Evolutionary conservation across 1,140 invertebrate genomes (phyloP).

Genomic region (Drosophila nebulosa): DNA sequence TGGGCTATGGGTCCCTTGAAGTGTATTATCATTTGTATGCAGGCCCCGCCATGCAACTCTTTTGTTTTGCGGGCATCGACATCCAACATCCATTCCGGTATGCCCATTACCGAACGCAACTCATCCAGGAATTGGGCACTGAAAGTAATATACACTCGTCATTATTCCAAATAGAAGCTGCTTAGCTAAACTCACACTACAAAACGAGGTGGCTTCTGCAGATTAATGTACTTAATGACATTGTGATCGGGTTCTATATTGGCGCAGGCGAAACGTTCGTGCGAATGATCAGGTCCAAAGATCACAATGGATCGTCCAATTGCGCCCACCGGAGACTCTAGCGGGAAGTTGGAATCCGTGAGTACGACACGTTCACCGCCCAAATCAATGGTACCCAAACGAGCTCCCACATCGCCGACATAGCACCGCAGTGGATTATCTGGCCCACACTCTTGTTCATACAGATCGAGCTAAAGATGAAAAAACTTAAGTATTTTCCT

Average conservation of each 20-base stretch:
- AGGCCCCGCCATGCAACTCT: slow-evolving; percentile 88
- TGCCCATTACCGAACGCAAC: slow-evolving; percentile 89
- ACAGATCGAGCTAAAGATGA: slow-evolving; percentile 87
- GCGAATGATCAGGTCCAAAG: slow-evolving; percentile 87
- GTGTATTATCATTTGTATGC: slow-evolving; percentile 93
- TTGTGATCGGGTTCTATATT: slow-evolving; percentile 95
- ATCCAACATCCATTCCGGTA: slow-evolving; percentile 94
- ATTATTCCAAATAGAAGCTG: too few species aligned
- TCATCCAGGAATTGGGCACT: slow-evolving; percentile 93
- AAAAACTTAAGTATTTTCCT: neutral
- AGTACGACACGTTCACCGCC: slow-evolving; percentile 90
- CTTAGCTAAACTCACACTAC: slow-evolving; percentile 86
- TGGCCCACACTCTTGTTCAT: slow-evolving; percentile 91
- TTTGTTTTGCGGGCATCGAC: slow-evolving; percentile 91
- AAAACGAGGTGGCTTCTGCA: slow-evolving; percentile 92
- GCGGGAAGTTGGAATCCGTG: slow-evolving; percentile 92
- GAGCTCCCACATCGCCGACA: slow-evolving; percentile 94
- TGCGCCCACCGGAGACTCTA: slow-evolving; percentile 89
- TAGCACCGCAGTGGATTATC: slow-evolving; percentile 94
- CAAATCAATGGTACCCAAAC: slow-evolving; percentile 91
- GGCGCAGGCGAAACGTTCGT: slow-evolving; percentile 91
- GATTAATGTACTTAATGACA: slow-evolving; percentile 94
- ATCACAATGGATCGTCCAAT: slow-evolving; percentile 93
- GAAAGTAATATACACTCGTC: neutral
- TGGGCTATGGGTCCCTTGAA: slow-evolving; percentile 91